Percentiles rank a stretch among this genome's conserved stretches.
phyloP scores from a whole-genome alignment of 2,113 vertebrate species.

The Numenius arquata region DNA sequence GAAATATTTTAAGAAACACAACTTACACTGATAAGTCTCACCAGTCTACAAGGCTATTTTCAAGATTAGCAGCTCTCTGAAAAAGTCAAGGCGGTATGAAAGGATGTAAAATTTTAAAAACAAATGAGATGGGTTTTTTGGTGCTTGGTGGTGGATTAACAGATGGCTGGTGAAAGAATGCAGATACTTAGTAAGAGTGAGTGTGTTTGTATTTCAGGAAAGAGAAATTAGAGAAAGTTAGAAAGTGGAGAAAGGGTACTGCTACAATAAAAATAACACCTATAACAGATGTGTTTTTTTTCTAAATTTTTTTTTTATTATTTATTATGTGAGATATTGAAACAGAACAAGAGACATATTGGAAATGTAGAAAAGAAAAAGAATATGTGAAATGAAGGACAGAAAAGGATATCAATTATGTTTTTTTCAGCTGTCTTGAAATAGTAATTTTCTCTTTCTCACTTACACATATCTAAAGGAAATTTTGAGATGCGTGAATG shows the following conservation, averaged over 20 bases:
- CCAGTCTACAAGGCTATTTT: neutral
- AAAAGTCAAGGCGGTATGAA: neutral
- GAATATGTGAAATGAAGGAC: neutral
- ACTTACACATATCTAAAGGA: neutral
- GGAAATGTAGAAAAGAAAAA: neutral
- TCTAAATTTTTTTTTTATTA: neutral
- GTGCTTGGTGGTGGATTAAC: neutral
- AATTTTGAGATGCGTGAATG: neutral
- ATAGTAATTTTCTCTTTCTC: neutral
- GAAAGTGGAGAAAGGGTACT: neutral
- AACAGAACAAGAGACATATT: neutral
- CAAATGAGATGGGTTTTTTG: conserved; percentile 2
- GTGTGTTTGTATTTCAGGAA: neutral
- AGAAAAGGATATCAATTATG: neutral
- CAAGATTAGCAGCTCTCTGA: conserved; percentile 19
- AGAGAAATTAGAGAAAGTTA: neutral
- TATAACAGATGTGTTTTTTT: neutral
- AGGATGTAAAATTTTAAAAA: conserved; percentile 45
- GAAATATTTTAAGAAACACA: neutral
- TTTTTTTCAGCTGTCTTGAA: neutral
- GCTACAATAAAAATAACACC: neutral
- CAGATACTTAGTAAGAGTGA: neutral
- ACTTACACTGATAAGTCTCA: neutral
- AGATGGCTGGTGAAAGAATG: conserved; percentile 41
- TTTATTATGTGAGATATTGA: neutral